phyloP scores from a whole-genome alignment of 2,888 invertebrate species.

The Choreutis nemorana region DNA sequence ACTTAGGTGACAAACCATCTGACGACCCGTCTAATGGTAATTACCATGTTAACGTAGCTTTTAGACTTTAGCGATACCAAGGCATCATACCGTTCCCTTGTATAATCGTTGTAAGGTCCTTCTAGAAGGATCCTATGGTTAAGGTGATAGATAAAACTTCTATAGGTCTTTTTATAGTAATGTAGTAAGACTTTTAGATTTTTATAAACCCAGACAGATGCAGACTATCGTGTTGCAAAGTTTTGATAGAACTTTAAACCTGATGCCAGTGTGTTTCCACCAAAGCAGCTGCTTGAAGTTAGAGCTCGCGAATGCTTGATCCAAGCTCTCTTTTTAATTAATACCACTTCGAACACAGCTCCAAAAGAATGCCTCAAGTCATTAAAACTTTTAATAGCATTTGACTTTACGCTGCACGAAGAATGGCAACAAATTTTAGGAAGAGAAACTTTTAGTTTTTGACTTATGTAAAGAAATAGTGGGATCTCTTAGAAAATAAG shows the following conservation, averaged over 20 bases:
- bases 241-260: slow-evolving; percentile 14
- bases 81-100: too few species aligned
- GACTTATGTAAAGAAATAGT: slow-evolving; percentile 15
- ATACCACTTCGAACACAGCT: slow-evolving; percentile 59
- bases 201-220: not conserved
- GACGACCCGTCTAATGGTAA: too few species aligned
- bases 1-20: too few species aligned
- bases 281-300: slow-evolving; percentile 23
- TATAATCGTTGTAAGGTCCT: too few species aligned
- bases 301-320: slow-evolving; percentile 35
- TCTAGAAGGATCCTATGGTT: too few species aligned
- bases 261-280: slow-evolving; percentile 24
- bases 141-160: too few species aligned
- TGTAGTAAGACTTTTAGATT: not conserved
- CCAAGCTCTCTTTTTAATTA: slow-evolving; percentile 59
- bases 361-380: slow-evolving; percentile 61
- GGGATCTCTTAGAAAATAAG: slow-evolving; percentile 4
- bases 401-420: slow-evolving; percentile 38
- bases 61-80: too few species aligned
- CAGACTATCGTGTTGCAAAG: not conserved
- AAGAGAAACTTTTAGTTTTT: slow-evolving; percentile 37
- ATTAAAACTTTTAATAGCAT: slow-evolving; percentile 65
- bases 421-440: slow-evolving; percentile 50
- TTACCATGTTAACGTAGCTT: too few species aligned
- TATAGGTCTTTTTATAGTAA: not conserved